Base-by-base conservation (phyloP, 2,113 vertebrate genomes). In the Pseudorasbora parva region DNA sequence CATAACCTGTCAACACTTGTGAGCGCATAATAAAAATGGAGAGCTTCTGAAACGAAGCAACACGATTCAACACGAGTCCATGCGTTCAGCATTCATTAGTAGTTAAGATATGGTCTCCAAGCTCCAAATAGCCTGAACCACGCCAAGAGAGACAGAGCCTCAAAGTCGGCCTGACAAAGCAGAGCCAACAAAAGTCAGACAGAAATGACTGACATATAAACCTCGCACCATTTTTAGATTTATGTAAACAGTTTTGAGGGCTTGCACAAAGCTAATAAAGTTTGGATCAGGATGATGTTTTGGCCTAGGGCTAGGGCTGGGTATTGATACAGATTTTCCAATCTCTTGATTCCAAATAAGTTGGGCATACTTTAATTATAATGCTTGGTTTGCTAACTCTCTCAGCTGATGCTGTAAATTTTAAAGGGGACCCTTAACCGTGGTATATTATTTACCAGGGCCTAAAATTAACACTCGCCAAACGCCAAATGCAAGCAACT, bases 171-270 rank as follows among this genome's bases (percentile, higher is more conserved):
- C 78, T 11, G 27, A 81, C 64, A 33, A 21, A 15, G 30, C 27
- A 56, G 19, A 69, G 64, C 64, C 79, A 81, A 81, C 30, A 54
- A 23, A 51, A 71, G 47, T 81, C 79, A 69, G 78, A 81, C 78
- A 68, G 64, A 81, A 81, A 69, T 81, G 79, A 81, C 62, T 25
- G 78, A 81, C 64, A 41, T 23, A 56, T 69, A 21, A 79, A 30
- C 78, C 41, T 79, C 17, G 51, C 23, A 33, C 45, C 25, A 66
- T 66, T 66, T 66, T 79, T 79, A 64, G 41, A 45, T 64, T 79
- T 17, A 47, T 49, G 60, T 47, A 59, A 78, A 78, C 75, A 60
- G 77, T 49, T 64, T n/a, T 43, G 59, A 49, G 37, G 57, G 14
- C 49, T 49, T 19, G 59, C 3, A 64, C 15, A 79, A 49, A 49